Evolutionary conservation across 2,888 invertebrate genomes (phyloP), one percentile per base, ranked within the genome.

Genomic region (Phengaris arion): DNA sequence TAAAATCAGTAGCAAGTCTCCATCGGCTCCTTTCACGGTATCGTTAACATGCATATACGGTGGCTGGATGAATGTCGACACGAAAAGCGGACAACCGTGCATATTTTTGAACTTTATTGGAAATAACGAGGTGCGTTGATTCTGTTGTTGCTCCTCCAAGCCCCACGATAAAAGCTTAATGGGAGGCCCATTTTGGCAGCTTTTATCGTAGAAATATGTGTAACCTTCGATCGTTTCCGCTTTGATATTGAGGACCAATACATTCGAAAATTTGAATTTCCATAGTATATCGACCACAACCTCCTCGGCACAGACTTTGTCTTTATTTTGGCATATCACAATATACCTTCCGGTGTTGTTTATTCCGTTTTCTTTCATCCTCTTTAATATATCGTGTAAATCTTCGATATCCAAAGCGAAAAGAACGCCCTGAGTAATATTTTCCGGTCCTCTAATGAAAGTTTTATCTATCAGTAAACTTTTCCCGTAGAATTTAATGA

Each of bases 291-390:
- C 74, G 22, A 87, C 83, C 7, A 87, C 86, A 74, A 82, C 78
- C 2, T 75, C 74, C 80, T 90, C 89, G 76, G 89, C 82, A 77
- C 92, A 92, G 48, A 86, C 81, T n/a, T 73, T 55, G 57, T 79
- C 74, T 59, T 79, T 70, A 7, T 88, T 87, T 78, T 85, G 82
- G 76, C 92, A 92, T 73, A 89, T 79, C 10, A 91, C 80, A n/a
- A 92, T 84, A 77, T 83, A 88, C 77, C 85, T 87, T 0, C 90
- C 90, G 0, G 86, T 88, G 76, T 88, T 91, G 77, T 89, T 87
- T 74, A 88, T 87, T 76, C 84, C 77, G 74, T 84, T 81, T 8
- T 77, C 76, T 45, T 79, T 79, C 82, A 89, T 83, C 82, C 85
- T 85, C 45, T 82, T 76, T 13, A 92, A 78, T 76, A 85, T 82